Evolutionary conservation across 1,140 invertebrate genomes (phyloP), one percentile per base, ranked within the genome.

Genomic region (Temnothorax longispinosus): DNA sequence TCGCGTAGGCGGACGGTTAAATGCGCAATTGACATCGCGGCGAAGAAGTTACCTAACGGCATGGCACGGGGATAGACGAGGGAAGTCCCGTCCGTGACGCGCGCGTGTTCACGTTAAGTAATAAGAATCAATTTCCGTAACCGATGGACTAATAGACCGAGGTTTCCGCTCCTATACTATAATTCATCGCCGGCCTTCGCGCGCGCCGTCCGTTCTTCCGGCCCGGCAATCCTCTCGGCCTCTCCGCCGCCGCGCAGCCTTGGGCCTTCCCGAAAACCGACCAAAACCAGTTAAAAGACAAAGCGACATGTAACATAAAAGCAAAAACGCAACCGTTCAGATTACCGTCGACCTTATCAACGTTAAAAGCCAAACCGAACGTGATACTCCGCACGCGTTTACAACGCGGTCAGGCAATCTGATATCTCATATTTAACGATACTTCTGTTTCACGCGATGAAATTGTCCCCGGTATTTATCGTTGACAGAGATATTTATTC

Each of bases 41-140:
- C 62, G 54, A 88, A 81, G 75, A 27, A 38, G 86, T 90, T 90
- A 88, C 62, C 80, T 88, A 90, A 90, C 71, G n/a, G 21, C 52
- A 44, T 41, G 35, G 77, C 52, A 44, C 47, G 35, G 77, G 41
- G 54, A 62, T 56, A 50, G 44, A 58, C 65, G 69, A 77, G 87
- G 81, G 76, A 86, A 90, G 58, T 64, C 80, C 50, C 38, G 67
- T 76, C 78, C 10, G 54, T 21, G 44, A 60, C 10, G 10, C 21
- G 62, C 47, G 52, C 38, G 15, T 32, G 78, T 62, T 75, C 65
- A 58, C 69, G 89, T 90, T 88, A 58, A 90, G 88, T 90, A 90
- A 90, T 62, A 86, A 85, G 81, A 88, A 90, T 85, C 81, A 81
- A 84, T 85, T 72, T 75, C 80, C 88, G 85, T 85, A 89, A 89